Evolutionary conservation across 2,113 vertebrate genomes (phyloP).

Genomic region (Chaetodon auriga): DNA sequence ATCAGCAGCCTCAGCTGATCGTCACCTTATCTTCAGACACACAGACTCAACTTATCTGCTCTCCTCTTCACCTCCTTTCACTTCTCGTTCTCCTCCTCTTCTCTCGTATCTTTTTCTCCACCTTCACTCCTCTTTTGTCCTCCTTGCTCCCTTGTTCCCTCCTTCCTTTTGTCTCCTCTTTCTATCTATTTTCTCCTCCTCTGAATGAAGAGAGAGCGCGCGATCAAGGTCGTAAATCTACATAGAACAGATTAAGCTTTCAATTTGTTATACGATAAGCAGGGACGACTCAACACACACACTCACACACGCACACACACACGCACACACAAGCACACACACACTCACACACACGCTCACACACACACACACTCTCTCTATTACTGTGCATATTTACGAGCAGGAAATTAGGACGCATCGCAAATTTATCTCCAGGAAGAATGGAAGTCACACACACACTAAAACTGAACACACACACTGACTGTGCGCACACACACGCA

Average conservation of each 20-base stretch:
- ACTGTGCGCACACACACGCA: conserved; percentile 22
- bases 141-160: neutral
- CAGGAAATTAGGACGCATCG: conserved; percentile 53
- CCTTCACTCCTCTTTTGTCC: neutral
- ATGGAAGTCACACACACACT: conserved; percentile 41
- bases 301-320: conserved; percentile 19
- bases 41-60: neutral
- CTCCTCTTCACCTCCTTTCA: neutral
- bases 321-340: conserved; percentile 12
- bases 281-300: conserved; percentile 31
- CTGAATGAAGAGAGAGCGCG: neutral
- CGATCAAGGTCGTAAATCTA: conserved; percentile 61
- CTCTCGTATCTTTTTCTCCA: neutral
- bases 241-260: conserved; percentile 64
- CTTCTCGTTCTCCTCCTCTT: neutral
- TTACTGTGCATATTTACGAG: conserved; percentile 58
- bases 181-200: neutral
- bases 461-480: conserved; percentile 8
- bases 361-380: neutral
- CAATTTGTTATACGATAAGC: conserved; percentile 66
- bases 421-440: conserved; percentile 62
- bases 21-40: conserved; percentile 27
- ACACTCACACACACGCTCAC: conserved; percentile 7
- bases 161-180: neutral
- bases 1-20: conserved; percentile 29